Base-by-base conservation (phyloP, 2,113 vertebrate species). In the Egretta garzetta region DNA sequence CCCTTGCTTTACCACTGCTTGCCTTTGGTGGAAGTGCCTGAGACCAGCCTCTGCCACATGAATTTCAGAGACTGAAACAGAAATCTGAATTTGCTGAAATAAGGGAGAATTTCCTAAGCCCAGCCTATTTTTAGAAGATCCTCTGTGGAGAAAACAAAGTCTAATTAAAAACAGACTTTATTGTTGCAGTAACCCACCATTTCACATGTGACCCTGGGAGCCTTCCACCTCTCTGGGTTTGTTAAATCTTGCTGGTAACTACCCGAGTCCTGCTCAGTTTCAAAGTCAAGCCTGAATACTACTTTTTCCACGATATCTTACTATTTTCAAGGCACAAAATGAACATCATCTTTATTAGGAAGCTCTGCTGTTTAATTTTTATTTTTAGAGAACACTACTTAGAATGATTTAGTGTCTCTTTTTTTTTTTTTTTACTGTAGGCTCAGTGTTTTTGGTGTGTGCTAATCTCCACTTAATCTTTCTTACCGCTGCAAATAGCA, bases 51-150 rank as follows among this genome's bases (percentile, higher is more conserved):
- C 37, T 91, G 63, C 45, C 37, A 41, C 17, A 20, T 2, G 5
- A 55, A 56, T 56, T 87, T 63, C 68, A 73, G 62, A 91, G 15
- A 53, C 43, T 39, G 53, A 86, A 84, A 6, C 12, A 80, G 47
- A 88, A 55, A 56, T 55, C 23, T n/a, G n/a, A 72, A 59, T 79
- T 75, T 85, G 39, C 43, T 47, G 72, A 58, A 95, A 79, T 50
- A 81, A 86, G 15, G 32, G n/a, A 64, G 37, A 81, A 20, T 75
- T 7, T 67, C 43, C 85, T 68, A 93, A 94, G 18, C 22, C 15
- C 26, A 82, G 32, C 9, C 53, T 95, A 93, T 93, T 93, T 97
- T 92, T 95, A 89, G 70, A 91, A 96, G 80, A 45, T 75, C 10
- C 28, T 95, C 52, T 89, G 49, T 67, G 76, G 37, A 75, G 35